Conservation (phyloP, 2,797 vertebrate genomes). For the Hippopotamyrus pictus region DNA sequence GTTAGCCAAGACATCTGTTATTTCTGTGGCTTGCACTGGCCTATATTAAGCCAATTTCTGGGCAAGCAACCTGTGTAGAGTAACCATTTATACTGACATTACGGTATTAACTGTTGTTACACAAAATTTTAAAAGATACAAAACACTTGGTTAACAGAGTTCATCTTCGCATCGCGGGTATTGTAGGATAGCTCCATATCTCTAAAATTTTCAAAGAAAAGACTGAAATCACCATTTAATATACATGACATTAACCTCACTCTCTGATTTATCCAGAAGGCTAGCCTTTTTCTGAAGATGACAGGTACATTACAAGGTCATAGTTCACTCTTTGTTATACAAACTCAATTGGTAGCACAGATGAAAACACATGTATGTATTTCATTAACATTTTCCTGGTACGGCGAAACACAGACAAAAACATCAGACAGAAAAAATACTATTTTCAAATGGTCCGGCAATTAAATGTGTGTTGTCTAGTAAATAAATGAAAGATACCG, state of each 20-base stretch:
- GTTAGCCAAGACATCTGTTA: neutral
- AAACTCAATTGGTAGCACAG: neutral
- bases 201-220: neutral
- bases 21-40: neutral
- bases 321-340: constrained; percentile 2
- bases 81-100: neutral
- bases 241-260: neutral
- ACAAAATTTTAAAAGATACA: neutral
- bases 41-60: neutral
- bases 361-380: neutral
- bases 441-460: constrained; percentile 34
- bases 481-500: constrained; percentile 22
- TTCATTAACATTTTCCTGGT: neutral
- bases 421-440: constrained; percentile 23
- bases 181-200: neutral
- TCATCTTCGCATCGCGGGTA: neutral
- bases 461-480: constrained; percentile 33
- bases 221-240: neutral
- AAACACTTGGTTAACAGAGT: neutral
- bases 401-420: constrained; percentile 22
- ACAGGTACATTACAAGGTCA: neutral
- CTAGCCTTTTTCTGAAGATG: neutral
- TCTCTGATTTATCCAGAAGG: neutral
- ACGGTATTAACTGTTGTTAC: neutral
- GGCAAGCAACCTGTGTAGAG: neutral